Conservation (phyloP, 2,888 invertebrate species). For the Eristalis pertinax region DNA sequence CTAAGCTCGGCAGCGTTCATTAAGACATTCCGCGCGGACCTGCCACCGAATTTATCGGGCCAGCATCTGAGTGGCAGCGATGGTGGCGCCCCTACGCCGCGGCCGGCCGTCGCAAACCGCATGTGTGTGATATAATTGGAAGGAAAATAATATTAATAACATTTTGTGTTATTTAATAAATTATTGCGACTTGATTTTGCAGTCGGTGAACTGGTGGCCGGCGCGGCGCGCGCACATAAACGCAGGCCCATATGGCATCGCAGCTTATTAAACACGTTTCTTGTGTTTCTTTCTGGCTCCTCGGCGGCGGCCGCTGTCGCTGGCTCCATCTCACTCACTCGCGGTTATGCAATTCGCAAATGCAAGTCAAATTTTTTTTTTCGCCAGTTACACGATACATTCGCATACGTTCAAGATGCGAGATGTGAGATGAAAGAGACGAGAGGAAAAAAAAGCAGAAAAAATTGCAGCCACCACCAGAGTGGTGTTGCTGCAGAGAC, state of each 20-base stretch:
- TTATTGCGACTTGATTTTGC: conserved; percentile 35
- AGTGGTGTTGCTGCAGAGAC: background rate
- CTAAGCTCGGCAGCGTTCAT: background rate
- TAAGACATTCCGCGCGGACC: background rate
- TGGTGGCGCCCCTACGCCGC: background rate
- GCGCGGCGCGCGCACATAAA: conserved; percentile 3
- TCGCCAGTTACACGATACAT: conserved; percentile 53
- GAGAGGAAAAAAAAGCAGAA: background rate
- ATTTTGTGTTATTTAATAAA: conserved; percentile 64
- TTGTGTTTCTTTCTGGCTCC: background rate
- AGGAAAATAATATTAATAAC: conserved; percentile 54
- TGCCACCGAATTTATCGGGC: conserved; percentile 47
- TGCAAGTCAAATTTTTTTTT: conserved; percentile 59
- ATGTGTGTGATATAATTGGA: conserved; percentile 50
- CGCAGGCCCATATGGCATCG: conserved; percentile 34
- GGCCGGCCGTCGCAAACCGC: background rate
- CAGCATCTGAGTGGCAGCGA: conserved; percentile 12
- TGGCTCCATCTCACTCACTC: conserved; percentile 16
- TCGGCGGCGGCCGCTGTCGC: background rate
- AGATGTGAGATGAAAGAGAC: conserved; percentile 29
- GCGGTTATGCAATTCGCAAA: conserved; percentile 64
- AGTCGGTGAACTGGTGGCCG: background rate
- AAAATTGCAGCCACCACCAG: conserved; percentile 47
- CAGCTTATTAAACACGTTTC: conserved; percentile 67
- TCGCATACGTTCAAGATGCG: conserved; percentile 44